phyloP scores from a whole-genome alignment of 2,113 vertebrate species.

The Myocastor coypus region DNA sequence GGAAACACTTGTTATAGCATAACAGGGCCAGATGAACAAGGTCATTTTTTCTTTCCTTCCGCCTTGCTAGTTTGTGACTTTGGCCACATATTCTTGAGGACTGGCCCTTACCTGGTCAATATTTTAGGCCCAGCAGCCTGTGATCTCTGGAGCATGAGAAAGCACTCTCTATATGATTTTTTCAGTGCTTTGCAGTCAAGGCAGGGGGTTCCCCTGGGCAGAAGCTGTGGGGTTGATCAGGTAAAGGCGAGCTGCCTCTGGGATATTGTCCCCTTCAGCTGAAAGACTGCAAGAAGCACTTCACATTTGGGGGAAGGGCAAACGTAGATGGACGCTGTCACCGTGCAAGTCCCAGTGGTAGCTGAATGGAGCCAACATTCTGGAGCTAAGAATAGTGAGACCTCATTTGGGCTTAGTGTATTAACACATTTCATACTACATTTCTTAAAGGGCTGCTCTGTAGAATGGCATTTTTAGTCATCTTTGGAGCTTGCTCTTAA shows the following conservation, averaged over 20 bases:
- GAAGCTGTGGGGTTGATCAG: not conserved
- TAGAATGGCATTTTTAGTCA: slow-evolving; percentile 65
- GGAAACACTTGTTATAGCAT: not conserved
- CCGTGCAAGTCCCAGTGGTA: not conserved
- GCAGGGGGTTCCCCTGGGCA: not conserved
- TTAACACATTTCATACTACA: slow-evolving; percentile 68
- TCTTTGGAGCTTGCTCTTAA: slow-evolving; percentile 65
- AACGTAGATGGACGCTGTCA: slow-evolving; percentile 16
- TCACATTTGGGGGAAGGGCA: not conserved
- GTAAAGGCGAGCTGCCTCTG: not conserved
- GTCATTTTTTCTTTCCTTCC: not conserved
- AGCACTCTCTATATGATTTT: not conserved
- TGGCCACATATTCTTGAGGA: not conserved
- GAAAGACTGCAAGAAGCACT: not conserved
- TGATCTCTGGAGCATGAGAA: not conserved
- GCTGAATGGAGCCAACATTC: slow-evolving; percentile 58
- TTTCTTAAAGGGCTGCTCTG: slow-evolving; percentile 71
- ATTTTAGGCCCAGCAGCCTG: not conserved
- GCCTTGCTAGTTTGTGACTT: slow-evolving; percentile 36
- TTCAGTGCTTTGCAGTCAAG: not conserved
- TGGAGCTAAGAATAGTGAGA: slow-evolving; percentile 64
- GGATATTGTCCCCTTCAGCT: not conserved
- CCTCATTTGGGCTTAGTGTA: slow-evolving; percentile 38
- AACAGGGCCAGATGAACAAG: slow-evolving; percentile 25
- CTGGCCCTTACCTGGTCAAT: not conserved